phyloP scores from a whole-genome alignment of 1,140 invertebrate species.

The Bombyx mandarina region DNA sequence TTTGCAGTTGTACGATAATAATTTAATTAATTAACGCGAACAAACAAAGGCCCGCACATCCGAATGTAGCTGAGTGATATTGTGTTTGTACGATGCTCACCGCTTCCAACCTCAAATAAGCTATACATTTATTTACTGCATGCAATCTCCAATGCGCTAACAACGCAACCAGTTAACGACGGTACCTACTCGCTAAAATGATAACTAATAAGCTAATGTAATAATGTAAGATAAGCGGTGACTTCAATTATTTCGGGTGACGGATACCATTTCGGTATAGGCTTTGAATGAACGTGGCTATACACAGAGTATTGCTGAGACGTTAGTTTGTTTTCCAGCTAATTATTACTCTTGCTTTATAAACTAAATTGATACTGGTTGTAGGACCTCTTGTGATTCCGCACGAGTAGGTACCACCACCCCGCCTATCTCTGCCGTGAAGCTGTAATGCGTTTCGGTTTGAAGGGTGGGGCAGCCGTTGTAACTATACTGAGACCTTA shows the following conservation, averaged over 20 bases:
- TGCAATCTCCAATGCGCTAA: slow-evolving; percentile 11
- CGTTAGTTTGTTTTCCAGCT: too few relatives aligned
- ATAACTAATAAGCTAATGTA: slow-evolving; percentile 15
- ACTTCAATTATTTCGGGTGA: slow-evolving; percentile 18
- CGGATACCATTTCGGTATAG: too few relatives aligned
- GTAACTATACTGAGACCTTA: too few relatives aligned
- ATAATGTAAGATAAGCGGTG: slow-evolving; percentile 18
- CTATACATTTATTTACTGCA: slow-evolving; percentile 13
- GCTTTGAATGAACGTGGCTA: too few relatives aligned
- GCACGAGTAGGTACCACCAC: too few relatives aligned
- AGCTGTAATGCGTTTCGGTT: too few relatives aligned
- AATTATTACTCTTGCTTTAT: too few relatives aligned
- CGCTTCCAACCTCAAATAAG: background rate
- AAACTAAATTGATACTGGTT: too few relatives aligned
- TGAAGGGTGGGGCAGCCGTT: too few relatives aligned
- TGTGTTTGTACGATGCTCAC: slow-evolving; percentile 5
- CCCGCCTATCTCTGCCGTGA: too few relatives aligned
- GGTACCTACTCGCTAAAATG: slow-evolving; percentile 24
- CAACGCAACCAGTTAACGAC: slow-evolving; percentile 13
- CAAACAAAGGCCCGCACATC: slow-evolving; percentile 5
- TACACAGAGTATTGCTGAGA: too few relatives aligned
- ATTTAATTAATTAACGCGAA: slow-evolving; percentile 8
- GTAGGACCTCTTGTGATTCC: too few relatives aligned
- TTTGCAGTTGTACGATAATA: slow-evolving; percentile 1
- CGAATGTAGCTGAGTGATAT: slow-evolving; percentile 1